Percentiles rank a stretch among this genome's conserved stretches.
phyloP scores from a whole-genome alignment of 2,113 vertebrate species.

The Pangasianodon gigas region DNA sequence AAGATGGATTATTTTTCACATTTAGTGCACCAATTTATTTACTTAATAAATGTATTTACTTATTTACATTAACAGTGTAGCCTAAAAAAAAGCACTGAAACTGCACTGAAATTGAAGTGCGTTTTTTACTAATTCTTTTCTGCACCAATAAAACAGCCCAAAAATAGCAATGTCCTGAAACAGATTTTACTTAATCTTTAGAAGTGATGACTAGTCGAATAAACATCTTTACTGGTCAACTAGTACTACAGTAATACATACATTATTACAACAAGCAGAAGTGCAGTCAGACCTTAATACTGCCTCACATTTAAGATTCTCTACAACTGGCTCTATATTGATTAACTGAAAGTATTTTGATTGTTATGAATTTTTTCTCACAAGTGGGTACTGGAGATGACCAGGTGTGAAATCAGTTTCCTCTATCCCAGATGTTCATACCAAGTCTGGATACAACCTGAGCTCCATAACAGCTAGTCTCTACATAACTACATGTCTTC shows the following conservation, averaged over 20 bases:
- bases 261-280: background rate
- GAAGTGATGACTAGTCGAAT: background rate
- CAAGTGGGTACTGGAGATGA: background rate
- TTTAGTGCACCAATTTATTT: background rate
- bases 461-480: background rate
- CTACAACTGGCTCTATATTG: background rate
- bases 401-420: background rate
- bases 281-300: background rate
- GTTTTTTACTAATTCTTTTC: background rate
- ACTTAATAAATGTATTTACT: background rate
- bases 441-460: background rate
- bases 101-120: no score
- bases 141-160: background rate
- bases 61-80: no score
- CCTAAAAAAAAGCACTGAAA: no score
- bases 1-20: background rate
- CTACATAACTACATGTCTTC: background rate
- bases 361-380: background rate
- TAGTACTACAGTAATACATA: background rate
- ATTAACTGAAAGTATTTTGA: background rate
- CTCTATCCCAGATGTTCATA: background rate
- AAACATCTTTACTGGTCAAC: background rate
- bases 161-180: no score
- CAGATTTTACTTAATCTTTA: background rate
- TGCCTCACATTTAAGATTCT: background rate